A percentile compares a stretch with the other conserved stretches of the same genome.
Conservation (phyloP, 2,797 vertebrate species). For the Hafferia zeledoni region DNA sequence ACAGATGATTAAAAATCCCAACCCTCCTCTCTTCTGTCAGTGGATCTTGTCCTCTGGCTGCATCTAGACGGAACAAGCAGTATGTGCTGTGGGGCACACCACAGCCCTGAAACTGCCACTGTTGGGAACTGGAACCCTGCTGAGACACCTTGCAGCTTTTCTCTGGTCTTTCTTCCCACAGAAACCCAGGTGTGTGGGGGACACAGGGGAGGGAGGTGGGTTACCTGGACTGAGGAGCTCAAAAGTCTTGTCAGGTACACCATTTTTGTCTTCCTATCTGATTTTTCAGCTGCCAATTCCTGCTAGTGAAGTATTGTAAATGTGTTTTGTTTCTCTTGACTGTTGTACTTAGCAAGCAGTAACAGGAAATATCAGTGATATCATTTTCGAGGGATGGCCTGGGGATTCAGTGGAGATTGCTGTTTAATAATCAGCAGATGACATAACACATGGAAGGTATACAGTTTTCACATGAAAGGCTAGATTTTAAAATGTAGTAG, state of each 20-base stretch:
- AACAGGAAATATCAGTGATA: background rate
- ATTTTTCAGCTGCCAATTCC: background rate
- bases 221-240: background rate
- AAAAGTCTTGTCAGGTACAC: background rate
- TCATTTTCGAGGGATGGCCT: background rate
- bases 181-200: constrained; percentile 44
- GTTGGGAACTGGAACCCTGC: background rate
- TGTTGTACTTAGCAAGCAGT: background rate
- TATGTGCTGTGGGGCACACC: background rate
- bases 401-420: background rate
- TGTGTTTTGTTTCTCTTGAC: background rate
- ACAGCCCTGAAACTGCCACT: background rate
- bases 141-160: constrained; percentile 12
- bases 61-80: background rate
- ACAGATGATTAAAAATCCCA: constrained; percentile 48
- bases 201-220: background rate
- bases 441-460: background rate
- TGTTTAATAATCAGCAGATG: background rate
- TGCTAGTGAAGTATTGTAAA: background rate
- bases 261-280: background rate
- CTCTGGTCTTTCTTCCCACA: background rate
- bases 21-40: constrained; percentile 41
- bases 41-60: constrained; percentile 1
- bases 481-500: background rate
- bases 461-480: background rate